These are phyloP conservation scores for Oncorhynchus keta DNA, from an alignment of 2,113 vertebrate genomes.

Conservation along the genomic window DNA sequence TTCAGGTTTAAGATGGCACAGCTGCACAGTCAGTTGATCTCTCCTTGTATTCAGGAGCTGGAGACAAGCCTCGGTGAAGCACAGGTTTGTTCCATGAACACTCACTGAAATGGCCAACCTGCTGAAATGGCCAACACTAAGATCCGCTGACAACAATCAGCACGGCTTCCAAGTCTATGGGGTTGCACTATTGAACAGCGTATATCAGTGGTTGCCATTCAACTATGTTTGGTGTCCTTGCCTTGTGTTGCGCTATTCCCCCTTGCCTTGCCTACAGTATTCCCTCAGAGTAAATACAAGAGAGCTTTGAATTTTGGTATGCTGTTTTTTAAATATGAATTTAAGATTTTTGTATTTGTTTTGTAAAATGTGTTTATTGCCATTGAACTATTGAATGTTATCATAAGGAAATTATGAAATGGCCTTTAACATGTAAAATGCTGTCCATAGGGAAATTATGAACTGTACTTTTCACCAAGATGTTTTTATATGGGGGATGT, in stretches of 20 bases:
- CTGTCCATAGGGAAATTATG: background rate
- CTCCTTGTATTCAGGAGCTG: slow-evolving; percentile 61
- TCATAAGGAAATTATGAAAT: background rate
- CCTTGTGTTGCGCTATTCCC: too few relatives aligned
- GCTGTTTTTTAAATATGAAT: background rate
- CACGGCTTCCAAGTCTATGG: background rate
- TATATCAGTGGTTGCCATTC: background rate
- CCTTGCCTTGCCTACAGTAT: background rate
- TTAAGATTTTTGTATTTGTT: background rate
- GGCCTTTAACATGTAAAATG: slow-evolving; percentile 6
- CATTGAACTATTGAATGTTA: background rate
- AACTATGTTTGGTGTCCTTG: too few relatives aligned
- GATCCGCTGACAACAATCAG: background rate
- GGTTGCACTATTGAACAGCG: background rate
- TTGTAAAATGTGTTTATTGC: background rate
- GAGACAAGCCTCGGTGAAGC: slow-evolving; percentile 57
- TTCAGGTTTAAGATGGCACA: slow-evolving; percentile 64
- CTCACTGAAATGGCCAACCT: slow-evolving; percentile 25
- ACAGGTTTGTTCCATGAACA: slow-evolving; percentile 31
- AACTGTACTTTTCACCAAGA: slow-evolving; percentile 3
- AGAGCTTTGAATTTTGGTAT: background rate
- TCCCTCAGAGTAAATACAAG: background rate
- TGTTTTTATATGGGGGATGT: slow-evolving; percentile 3
- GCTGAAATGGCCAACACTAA: slow-evolving; percentile 10
- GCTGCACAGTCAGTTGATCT: slow-evolving; percentile 52